Evolutionary conservation across 2,113 vertebrate genomes (phyloP).

Genomic region (Rhynchopsitta pachyrhyncha): DNA sequence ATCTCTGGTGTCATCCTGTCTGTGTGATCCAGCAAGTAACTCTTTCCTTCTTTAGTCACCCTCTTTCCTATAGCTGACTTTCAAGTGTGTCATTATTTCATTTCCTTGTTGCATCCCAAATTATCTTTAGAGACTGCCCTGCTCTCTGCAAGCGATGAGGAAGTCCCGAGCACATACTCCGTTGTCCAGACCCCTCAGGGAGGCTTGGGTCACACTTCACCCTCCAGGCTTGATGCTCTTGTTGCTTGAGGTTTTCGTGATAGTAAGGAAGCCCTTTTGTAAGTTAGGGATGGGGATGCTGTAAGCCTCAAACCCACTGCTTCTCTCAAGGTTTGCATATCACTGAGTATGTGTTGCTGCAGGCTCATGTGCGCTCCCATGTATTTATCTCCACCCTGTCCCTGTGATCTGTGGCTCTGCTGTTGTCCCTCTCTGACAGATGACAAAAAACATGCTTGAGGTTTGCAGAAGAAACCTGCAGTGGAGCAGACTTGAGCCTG

Average conservation of each 20-base stretch:
- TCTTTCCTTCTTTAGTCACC: neutral
- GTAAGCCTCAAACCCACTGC: neutral
- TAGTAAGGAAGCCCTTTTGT: neutral
- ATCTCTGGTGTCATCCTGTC: neutral
- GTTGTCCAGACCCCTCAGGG: neutral
- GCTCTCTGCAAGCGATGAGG: fast-evolving
- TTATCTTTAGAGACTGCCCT: neutral
- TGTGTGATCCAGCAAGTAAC: neutral
- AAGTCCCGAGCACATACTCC: neutral
- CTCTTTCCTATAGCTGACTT: neutral
- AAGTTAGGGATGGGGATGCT: neutral
- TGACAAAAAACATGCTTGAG: neutral
- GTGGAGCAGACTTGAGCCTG: neutral
- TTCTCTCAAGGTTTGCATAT: neutral
- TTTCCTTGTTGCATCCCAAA: neutral
- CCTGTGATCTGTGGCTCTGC: neutral
- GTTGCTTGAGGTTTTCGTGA: neutral
- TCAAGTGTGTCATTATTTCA: neutral
- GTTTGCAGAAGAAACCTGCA: neutral
- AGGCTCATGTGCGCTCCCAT: neutral
- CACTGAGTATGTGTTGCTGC: neutral
- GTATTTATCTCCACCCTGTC: neutral
- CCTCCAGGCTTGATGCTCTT: neutral
- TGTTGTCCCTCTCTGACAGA: neutral
- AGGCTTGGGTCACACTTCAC: neutral